Evolutionary conservation across 1,140 invertebrate species (phyloP), one percentile per base, ranked within the genome.

Genomic region (Potamilus streckersoni): DNA sequence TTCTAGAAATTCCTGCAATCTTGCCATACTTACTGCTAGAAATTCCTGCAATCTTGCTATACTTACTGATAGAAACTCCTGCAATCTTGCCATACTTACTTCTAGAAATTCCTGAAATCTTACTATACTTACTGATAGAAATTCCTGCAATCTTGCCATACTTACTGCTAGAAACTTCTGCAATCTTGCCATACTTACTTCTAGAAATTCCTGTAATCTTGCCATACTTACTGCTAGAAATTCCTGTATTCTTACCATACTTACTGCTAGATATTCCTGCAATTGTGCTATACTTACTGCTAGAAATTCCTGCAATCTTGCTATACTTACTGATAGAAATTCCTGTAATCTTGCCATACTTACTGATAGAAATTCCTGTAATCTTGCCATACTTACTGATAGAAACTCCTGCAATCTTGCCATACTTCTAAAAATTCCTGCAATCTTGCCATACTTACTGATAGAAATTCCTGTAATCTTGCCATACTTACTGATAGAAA

Each of bases 1-100:
- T 5, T 98, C 98, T 69, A 99, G 90, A 88, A 99, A 99, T 89
- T 99, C 98, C 85, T 99, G 98, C 93, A 99, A 96, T 76, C 98
- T 93, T 85, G 98, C 97, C 23, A 81, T 62, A 85, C 89, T 90
- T 90, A n/a, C n/a, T n/a, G n/a, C 98, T 69, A 99, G 90, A 88
- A 99, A 99, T 89, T 99, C 98, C 85, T 99, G 98, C 93, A 99
- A 96, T 76, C 98, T 93, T 85, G 98, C 97, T 86, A 81, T 62
- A 85, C 89, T 90, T 90, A 94, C 93, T 5, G 98, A 98, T 69
- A 99, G 90, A 88, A 99, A 99, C 89, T 99, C 98, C 85, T 99
- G 98, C 93, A 99, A 96, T 76, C 98, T 93, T 85, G 98, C 97
- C 2, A 31, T 31, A 31, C 27, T 31, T 31, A 31, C 27, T 31